Evolutionary conservation across 2,113 vertebrate species (phyloP).

Genomic region (Oryzias woworae): DNA sequence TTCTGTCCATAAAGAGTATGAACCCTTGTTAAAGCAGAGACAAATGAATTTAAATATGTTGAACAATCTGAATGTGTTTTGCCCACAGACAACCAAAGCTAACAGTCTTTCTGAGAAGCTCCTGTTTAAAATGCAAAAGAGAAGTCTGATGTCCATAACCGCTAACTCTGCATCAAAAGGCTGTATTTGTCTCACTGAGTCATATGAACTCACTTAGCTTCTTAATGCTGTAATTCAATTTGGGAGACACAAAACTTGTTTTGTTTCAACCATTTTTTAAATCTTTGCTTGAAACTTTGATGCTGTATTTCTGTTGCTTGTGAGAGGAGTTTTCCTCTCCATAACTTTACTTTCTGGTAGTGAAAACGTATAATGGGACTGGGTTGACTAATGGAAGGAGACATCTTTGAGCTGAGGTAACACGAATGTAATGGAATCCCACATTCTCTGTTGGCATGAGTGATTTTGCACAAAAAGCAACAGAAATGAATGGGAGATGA

Average conservation of each 20-base stretch:
- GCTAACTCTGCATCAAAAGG: background rate
- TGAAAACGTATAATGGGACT: no score
- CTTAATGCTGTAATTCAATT: background rate
- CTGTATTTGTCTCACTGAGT: background rate
- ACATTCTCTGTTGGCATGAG: no score
- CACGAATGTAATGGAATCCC: no score
- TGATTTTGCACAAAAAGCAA: no score
- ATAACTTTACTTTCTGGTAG: background rate
- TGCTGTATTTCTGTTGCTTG: background rate
- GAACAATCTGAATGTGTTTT: background rate
- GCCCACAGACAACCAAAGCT: background rate
- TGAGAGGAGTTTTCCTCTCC: background rate
- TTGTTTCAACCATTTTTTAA: background rate
- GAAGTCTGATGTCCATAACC: background rate
- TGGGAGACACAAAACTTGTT: no score
- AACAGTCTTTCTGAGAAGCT: background rate
- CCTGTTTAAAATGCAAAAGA: background rate
- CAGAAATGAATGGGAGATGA: no score
- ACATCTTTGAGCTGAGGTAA: no score
- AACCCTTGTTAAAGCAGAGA: background rate
- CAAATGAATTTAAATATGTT: background rate
- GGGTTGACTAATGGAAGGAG: no score
- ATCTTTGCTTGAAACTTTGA: background rate
- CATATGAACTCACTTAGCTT: background rate
- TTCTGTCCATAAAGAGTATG: no score